Evolutionary conservation across 2,113 vertebrate species (phyloP), one percentile per base, ranked within the genome.

Genomic region (Pimephales promelas): DNA sequence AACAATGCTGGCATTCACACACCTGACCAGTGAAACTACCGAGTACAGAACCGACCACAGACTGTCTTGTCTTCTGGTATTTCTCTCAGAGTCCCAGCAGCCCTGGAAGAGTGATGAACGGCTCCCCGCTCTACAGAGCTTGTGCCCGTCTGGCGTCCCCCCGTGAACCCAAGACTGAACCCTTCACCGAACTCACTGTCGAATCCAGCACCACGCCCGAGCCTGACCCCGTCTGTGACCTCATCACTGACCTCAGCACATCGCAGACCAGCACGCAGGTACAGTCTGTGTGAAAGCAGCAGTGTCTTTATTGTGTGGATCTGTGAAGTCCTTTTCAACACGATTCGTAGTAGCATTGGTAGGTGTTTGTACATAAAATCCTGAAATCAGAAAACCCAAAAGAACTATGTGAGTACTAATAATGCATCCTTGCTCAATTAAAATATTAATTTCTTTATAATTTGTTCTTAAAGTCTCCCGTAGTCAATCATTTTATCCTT

Each of bases 61-160:
- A 5, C 16, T 18, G 34, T 18, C 1, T 8, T 68, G 18, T 68
- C 18, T 76, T 57, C 20, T 76, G 10, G 20, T 76, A 8, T 54
- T 54, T 13, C 52, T 75, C 26, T 31, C 24, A 79, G 77, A 79
- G 77, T 68, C 72, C 57, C 14, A 77, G 59, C 62, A 54, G 43
- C 49, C 0, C 57, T 20, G 68, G 72, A 57, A 57, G 57, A 54
- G 59, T 43, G 52, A 13, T 70, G 26, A 70, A 59, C 9, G 40
- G 73, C 22, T 86, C 84, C 13, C 61, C 31, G 18, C n/a, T 82
- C 18, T 59, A 70, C 49, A 52, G 64, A 26, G 20, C 72, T 61
- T 24, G 52, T 11, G 28, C 31, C 3, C 57, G 47, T 1, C 73
- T 77, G 43, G 3, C 82, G 0, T 77, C 82, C 5, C 59, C 40